Conservation (phyloP, 2,888 invertebrate genomes). For the Apoda limacodes region DNA sequence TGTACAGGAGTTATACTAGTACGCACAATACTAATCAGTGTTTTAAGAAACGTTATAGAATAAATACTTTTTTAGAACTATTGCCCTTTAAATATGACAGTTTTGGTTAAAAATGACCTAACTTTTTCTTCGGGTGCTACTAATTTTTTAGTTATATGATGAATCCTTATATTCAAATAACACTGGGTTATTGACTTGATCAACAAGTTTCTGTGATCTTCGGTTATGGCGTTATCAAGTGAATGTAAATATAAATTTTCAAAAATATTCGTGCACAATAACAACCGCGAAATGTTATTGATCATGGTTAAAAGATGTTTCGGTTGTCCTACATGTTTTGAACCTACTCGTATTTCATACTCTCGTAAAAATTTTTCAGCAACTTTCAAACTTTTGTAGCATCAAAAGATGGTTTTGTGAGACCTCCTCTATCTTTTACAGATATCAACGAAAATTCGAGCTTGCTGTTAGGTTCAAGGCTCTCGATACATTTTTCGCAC, state of each 20-base stretch:
- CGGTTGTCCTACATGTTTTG: neutral
- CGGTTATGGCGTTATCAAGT: neutral
- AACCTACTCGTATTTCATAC: neutral
- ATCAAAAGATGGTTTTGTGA: constrained; percentile 1
- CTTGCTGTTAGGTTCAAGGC: too few relatives aligned
- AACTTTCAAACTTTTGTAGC: neutral
- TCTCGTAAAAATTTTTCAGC: neutral
- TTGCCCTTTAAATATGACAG: neutral
- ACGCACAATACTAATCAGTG: too few relatives aligned
- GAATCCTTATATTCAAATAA: neutral
- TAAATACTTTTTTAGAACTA: too few relatives aligned
- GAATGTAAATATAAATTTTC: neutral
- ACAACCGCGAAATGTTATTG: neutral
- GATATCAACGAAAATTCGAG: neutral
- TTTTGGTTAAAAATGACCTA: neutral
- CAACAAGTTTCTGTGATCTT: neutral
- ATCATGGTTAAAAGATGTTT: neutral
- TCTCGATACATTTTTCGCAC: constrained; percentile 3
- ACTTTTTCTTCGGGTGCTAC: neutral
- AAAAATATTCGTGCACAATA: neutral
- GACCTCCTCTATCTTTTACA: constrained; percentile 6
- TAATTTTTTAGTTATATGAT: neutral
- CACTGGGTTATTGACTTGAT: neutral
- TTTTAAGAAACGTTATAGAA: too few relatives aligned
- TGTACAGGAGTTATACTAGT: too few relatives aligned